Conservation (phyloP, 92 coral and sea anemone species). For the Porites rus region DNA sequence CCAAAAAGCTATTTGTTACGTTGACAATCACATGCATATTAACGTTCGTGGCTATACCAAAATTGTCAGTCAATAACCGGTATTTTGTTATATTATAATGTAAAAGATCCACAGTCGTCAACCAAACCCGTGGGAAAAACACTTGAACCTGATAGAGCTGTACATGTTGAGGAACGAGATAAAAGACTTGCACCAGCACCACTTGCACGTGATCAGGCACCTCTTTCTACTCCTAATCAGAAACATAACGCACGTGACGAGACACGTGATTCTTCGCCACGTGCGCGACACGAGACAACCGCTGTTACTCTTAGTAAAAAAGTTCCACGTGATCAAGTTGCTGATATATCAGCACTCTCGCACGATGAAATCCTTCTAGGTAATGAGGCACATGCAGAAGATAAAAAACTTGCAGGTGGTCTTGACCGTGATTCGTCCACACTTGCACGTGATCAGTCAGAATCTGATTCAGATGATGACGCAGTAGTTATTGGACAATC, state of each 20-base stretch:
- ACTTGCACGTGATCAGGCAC: constrained; percentile 1
- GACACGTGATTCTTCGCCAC: background rate
- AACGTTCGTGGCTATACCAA: background rate
- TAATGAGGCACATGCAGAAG: background rate
- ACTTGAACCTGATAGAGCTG: background rate
- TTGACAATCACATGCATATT: background rate
- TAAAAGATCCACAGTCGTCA: constrained; percentile 13
- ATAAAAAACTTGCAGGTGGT: background rate
- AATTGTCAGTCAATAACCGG: background rate
- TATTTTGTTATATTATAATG: constrained; percentile 7
- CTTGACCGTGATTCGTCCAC: constrained; percentile 6
- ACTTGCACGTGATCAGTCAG: constrained; percentile 54
- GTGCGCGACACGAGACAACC: background rate
- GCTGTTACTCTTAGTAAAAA: too few relatives aligned
- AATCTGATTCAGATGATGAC: constrained; percentile 82
- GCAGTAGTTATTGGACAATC: constrained; percentile 81
- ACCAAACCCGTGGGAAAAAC: background rate
- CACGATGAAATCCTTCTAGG: background rate
- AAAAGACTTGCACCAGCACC: constrained; percentile 14
- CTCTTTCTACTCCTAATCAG: background rate
- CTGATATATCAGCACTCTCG: constrained; percentile 2
- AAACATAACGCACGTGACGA: background rate
- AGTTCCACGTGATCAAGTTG: too few relatives aligned
- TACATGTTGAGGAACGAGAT: background rate
- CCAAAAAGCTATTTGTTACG: background rate